These are phyloP conservation scores for Proisotoma minuta DNA, from an alignment of 2,888 invertebrate species.

Conservation along the genomic window DNA sequence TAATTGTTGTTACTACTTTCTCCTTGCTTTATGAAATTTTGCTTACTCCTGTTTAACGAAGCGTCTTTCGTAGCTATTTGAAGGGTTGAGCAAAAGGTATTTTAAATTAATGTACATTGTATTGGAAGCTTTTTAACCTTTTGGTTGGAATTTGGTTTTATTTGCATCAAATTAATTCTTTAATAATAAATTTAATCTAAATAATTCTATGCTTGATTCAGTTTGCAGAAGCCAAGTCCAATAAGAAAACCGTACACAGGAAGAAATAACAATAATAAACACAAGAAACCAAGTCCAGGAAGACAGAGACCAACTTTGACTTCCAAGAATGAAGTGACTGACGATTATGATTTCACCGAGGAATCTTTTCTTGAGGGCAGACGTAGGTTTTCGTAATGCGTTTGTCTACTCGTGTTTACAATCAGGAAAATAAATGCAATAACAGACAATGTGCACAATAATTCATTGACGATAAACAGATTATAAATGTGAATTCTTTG, in stretches of 20 bases:
- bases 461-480: constrained; percentile 2
- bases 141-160: too few species aligned
- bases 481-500: too few species aligned
- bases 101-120: too few species aligned
- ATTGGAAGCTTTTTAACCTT: too few species aligned
- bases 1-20: constrained; percentile 17
- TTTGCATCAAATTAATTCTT: too few species aligned
- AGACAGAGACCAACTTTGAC: constrained; percentile 6
- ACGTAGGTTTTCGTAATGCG: constrained; percentile 9
- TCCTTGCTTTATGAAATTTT: constrained; percentile 19
- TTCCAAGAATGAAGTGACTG: constrained; percentile 18
- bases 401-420: neutral
- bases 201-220: too few species aligned
- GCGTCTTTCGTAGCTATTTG: too few species aligned
- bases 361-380: constrained; percentile 35
- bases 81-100: too few species aligned
- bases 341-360: constrained; percentile 29
- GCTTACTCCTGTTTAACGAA: too few species aligned
- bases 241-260: constrained; percentile 16
- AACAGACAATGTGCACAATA: neutral
- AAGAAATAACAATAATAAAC: constrained; percentile 14
- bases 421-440: neutral
- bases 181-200: too few species aligned
- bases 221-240: too few species aligned
- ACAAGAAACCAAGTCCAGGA: constrained; percentile 19